Evolutionary conservation across 1,140 invertebrate genomes (phyloP), one percentile per base, ranked within the genome.

Genomic region (Trissolcus basalis): DNA sequence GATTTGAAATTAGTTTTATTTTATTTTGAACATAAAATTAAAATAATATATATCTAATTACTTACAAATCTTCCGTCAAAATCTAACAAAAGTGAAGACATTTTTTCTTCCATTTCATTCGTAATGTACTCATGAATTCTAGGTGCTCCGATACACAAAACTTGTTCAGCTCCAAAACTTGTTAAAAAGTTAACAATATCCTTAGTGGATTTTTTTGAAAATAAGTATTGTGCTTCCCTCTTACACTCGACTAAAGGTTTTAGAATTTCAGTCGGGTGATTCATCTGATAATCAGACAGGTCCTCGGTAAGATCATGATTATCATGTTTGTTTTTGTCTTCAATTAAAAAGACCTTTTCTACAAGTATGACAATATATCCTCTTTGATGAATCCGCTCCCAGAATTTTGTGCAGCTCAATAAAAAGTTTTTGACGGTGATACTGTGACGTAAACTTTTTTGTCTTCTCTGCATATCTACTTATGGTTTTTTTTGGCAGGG

Each of bases 111-210:
- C 51, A 87, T 12, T 4, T 76, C 79, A n/a, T 89, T 84, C 47
- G 86, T 85, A 3, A 93, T 90, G 74, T 91, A 90, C 83, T 94
- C 94, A 82, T 94, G 92, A 9, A 96, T 89, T 65, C 93, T 90
- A 11, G 95, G 95, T 10, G 93, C 90, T 47, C 95, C 94, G 63
- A 96, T 91, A 81, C 94, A 96, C 6, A 97, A 81, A 6, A 96
- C 89, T 83, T 93, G 80, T 83, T 87, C 91, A 33, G 91, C 89
- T 64, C 89, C 83, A 49, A 91, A 81, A 16, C 86, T 78, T 11
- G 79, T 51, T 0, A 94, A 84, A 60, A 91, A 90, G 55, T 90
- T 83, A 0, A 90, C 75, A 16, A 93, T 86, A 44, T 91, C 90
- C 41, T 88, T 76, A 10, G 91, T 87, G 49, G 92, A 88, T 55